Base-by-base conservation (phyloP, 2,797 vertebrate genomes). In the Diplodus sargus region DNA sequence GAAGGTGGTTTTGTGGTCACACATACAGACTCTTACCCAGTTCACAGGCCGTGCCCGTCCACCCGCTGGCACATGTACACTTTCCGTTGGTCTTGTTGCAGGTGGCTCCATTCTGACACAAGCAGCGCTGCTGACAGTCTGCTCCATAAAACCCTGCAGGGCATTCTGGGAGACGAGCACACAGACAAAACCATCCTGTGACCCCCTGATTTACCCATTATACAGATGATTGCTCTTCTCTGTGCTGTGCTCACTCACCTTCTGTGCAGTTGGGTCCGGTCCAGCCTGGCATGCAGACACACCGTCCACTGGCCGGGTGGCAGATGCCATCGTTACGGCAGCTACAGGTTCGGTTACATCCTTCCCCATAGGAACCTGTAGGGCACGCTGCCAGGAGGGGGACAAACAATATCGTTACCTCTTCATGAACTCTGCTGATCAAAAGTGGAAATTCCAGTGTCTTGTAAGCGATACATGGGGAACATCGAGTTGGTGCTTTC, bases 21-120 rank as follows among this genome's bases (percentile, higher is more conserved):
- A 53, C 42, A 66, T 15, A 5, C 3, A 51, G 81, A 76, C 64
- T 79, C 88, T 96, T 88, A 99, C 98, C 97, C 48, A 89, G 91
- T 85, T 99, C 97, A 2, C 98, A 99, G 74, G 96, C 96, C 22
- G 90, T 74, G n/a, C 98, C 98, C 0, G 74, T 95, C 97, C 97
- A 98, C 1, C 98, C 97, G 0, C 85, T 83, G 0, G 89, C 90
- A 53, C 98, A 99, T 0, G 76, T 22, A 3, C 98, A 99, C 57
- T 39, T 89, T 56, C 98, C 98, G 0, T 87, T 94, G 69, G 83
- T 79, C 0, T 93, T 94, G 91, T 97, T 92, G 9, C 98, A 99
- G 0, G 83, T 85, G 61, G 95, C 97, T 0, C 96, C 96, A 0
- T 98, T 96, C 74, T 89, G 96, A 88, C 98, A 99, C 66, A 98